Conservation (phyloP, 30 jellyfish, hydroid and myxozoan genomes). For the Hydra vulgaris region DNA sequence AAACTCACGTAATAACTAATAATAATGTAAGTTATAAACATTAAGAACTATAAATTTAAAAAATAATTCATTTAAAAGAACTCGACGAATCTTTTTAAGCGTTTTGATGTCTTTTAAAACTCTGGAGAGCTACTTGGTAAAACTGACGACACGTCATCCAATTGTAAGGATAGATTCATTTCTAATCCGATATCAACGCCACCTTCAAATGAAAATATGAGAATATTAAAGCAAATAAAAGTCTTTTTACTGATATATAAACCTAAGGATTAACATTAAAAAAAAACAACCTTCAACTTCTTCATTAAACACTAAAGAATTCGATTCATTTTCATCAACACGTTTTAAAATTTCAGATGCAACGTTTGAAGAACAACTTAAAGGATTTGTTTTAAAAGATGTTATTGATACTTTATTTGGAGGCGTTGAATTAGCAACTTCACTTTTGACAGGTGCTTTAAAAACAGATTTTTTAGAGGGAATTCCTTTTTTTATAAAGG, state of each 20-base stretch:
- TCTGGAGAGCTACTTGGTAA: neutral
- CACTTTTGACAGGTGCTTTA: slow-evolving; percentile 13
- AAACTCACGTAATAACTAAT: too few relatives aligned
- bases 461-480: slow-evolving; percentile 4
- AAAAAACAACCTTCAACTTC: neutral
- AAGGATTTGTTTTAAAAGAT: neutral
- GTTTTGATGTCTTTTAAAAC: too few relatives aligned
- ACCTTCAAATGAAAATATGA: neutral
- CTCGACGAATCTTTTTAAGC: too few relatives aligned
- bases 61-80: too few relatives aligned
- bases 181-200: neutral
- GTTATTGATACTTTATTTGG: neutral
- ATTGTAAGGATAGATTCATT: neutral
- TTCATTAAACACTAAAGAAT: neutral
- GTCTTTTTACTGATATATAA: neutral
- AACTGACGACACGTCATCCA: neutral
- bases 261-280: neutral
- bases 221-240: neutral
- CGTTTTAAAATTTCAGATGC: neutral
- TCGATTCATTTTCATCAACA: neutral
- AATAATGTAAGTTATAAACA: too few relatives aligned
- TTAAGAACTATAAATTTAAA: too few relatives aligned
- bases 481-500: neutral
- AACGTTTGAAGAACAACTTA: neutral
- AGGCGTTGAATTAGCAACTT: neutral